Evolutionary conservation across 2,113 vertebrate species (phyloP), one percentile per base, ranked within the genome.

Genomic region (Dascyllus trimaculatus): DNA sequence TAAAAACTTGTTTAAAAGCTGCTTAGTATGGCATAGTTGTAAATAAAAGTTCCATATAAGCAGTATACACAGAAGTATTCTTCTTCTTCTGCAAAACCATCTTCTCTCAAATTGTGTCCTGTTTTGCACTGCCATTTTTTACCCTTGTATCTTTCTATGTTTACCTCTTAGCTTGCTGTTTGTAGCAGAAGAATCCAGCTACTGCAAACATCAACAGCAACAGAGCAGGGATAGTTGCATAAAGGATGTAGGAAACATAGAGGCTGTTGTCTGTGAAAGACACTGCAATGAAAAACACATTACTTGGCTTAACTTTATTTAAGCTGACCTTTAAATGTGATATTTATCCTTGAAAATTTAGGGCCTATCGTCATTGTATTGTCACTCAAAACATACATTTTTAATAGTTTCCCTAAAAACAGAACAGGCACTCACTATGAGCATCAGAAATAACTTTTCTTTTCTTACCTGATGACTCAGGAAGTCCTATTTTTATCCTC

Each of bases 241-340:
- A 93, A 2, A 99, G 92, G 89, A 98, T 91, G 91, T 96, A 96
- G 82, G 92, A 90, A 67, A 97, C 80, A 66, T 94, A 91, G 75
- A 93, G 82, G 17, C 35, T 48, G 66, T 92, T 81, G 69, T 94
- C 96, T 89, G 93, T 89, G 73, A 94, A 57, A 71, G 90, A 94
- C 3, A 95, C 92, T 93, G 78, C 54, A 64, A 76, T 86, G 18
- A 3, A 63, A 70, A 61, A 17, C 40, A 59, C 6, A 71, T 46
- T 19, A 73, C 21, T 53, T 32, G 5, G 1, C 35, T 64, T 49
- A 35, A 40, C 9, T 11, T 29, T 8, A 60, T 35, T 71, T 22
- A 68, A 78, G 14, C 22, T 1, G 9, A 22, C 14, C 4, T 26
- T 51, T 29, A 21, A 32, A 25, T 35, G 32, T 35, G 32, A 43